Evolutionary conservation across 2,113 vertebrate genomes (phyloP).

Genomic region (Epinephelus moara): DNA sequence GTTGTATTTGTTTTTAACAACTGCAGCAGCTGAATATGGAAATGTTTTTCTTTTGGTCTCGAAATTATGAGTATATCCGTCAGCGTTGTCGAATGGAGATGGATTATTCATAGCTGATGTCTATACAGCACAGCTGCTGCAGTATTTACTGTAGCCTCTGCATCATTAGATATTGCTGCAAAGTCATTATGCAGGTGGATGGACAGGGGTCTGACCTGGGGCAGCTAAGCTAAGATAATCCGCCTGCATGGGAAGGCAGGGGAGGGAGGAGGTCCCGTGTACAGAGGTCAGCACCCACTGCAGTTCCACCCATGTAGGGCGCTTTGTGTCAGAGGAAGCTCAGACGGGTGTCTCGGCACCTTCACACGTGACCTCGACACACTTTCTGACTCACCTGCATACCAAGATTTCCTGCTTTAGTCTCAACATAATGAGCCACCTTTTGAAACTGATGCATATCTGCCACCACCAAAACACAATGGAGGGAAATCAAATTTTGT

Average conservation of each 20-base stretch:
- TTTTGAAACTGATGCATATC: neutral
- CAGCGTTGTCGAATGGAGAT: neutral
- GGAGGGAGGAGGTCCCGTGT: neutral
- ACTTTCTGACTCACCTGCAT: conserved; percentile 24
- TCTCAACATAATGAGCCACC: neutral
- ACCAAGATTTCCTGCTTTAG: neutral
- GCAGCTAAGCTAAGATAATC: conserved; percentile 55
- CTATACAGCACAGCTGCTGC: neutral
- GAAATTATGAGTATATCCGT: neutral
- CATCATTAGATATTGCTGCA: conserved; percentile 39
- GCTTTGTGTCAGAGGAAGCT: conserved; percentile 8
- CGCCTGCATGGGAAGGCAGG: conserved; percentile 15
- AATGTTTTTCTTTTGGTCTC: neutral
- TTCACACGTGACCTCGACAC: conserved; percentile 34
- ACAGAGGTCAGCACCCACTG: conserved; percentile 49
- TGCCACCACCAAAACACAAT: neutral
- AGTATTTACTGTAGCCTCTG: neutral
- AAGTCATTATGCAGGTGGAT: conserved; percentile 46
- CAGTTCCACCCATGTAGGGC: conserved; percentile 17
- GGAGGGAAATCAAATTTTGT: neutral
- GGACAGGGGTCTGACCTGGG: conserved; percentile 8
- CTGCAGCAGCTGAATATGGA: neutral
- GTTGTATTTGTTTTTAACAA: conserved; percentile 25
- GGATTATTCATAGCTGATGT: neutral
- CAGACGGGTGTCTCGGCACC: conserved; percentile 6